Conservation (phyloP, 2,888 invertebrate species). For the Drosophila falleni region DNA sequence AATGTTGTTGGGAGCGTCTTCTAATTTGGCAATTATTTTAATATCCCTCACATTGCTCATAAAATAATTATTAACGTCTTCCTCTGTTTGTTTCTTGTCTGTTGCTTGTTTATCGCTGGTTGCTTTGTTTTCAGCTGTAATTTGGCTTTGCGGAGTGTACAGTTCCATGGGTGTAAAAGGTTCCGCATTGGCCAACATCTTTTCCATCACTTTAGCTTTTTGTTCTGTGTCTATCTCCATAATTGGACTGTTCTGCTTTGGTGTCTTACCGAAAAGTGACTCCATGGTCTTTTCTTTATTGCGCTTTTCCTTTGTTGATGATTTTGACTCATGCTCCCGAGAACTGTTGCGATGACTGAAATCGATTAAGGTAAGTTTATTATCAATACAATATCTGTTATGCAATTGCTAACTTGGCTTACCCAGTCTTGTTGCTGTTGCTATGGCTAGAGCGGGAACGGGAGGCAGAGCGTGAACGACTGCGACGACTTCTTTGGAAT, state of each 20-base stretch:
- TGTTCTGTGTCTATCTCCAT: not conserved
- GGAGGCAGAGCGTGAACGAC: conserved; percentile 34
- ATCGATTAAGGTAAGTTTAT: conserved; percentile 19
- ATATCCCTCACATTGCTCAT: conserved; percentile 3
- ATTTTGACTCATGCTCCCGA: conserved; percentile 14
- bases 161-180: conserved; percentile 10
- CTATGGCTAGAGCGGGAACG: conserved; percentile 16
- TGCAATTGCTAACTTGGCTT: conserved; percentile 3
- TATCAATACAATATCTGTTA: not conserved
- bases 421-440: conserved; percentile 34
- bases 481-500: conserved; percentile 12
- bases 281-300: conserved; percentile 3
- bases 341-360: conserved; percentile 28
- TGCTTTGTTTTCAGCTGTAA: not conserved
- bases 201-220: not conserved
- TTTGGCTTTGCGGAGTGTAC: conserved; percentile 14
- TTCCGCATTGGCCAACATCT: conserved; percentile 12
- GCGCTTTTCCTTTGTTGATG: not conserved
- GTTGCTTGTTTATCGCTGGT: not conserved
- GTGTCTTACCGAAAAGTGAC: conserved; percentile 18
- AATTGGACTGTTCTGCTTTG: not conserved
- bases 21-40: not conserved
- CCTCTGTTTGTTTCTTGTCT: not conserved
- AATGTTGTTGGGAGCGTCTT: not conserved
- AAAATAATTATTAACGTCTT: conserved; percentile 24